Percentiles rank a stretch among this genome's conserved stretches.
phyloP scores from a whole-genome alignment of 2,888 invertebrate genomes.

The Fabriciana adippe region DNA sequence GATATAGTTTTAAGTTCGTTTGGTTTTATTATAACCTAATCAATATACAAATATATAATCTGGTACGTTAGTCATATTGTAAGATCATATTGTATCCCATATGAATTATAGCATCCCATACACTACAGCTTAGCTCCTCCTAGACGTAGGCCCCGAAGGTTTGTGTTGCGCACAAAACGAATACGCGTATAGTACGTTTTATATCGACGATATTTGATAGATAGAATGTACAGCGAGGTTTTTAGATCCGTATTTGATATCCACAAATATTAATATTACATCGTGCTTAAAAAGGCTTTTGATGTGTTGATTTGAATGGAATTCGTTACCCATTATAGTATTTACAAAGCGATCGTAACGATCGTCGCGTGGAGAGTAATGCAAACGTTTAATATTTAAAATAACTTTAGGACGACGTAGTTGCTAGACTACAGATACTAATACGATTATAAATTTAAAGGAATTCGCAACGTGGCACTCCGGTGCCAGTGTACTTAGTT shows the following conservation, averaged over 20 bases:
- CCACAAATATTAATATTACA: constrained; percentile 35
- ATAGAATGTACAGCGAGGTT: constrained; percentile 53
- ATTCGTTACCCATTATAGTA: constrained; percentile 62
- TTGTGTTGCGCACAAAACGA: constrained; percentile 69
- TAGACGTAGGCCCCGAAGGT: constrained; percentile 52
- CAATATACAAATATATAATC: constrained; percentile 53
- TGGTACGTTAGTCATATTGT: constrained; percentile 54
- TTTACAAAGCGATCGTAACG: constrained; percentile 47
- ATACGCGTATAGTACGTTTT: constrained; percentile 33
- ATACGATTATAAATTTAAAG: constrained; percentile 28
- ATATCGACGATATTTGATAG: constrained; percentile 50
- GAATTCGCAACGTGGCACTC: constrained; percentile 40
- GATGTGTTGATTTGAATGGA: constrained; percentile 60
- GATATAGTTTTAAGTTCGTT: constrained; percentile 69
- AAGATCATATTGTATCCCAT: constrained; percentile 46
- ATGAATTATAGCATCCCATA: constrained; percentile 50
- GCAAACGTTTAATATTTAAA: constrained; percentile 56
- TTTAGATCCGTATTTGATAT: constrained; percentile 48
- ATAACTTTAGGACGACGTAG: constrained; percentile 47
- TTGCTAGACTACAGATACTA: constrained; percentile 42
- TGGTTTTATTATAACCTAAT: constrained; percentile 59
- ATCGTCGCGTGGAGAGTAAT: constrained; percentile 39
- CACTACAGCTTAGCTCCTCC: constrained; percentile 60
- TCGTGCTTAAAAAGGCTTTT: constrained; percentile 61
- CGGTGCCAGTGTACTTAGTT: constrained; percentile 76